A percentile compares a stretch with the other conserved stretches of the same genome.
phyloP scores from a whole-genome alignment of 2,797 vertebrate genomes.

The Pseudochirops corinnae region DNA sequence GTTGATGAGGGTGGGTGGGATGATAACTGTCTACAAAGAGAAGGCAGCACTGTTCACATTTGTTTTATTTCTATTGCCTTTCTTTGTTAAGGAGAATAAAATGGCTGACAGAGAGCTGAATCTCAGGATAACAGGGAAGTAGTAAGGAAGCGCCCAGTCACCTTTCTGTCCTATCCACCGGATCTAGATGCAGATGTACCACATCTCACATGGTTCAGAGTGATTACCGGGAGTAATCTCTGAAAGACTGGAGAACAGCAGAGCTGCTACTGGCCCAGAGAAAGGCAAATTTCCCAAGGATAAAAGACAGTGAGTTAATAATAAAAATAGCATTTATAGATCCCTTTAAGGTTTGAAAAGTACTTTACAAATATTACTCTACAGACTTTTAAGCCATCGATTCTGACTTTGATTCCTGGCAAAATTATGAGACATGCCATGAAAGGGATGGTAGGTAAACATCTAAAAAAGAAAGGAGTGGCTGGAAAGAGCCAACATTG shows the following conservation, averaged over 20 bases:
- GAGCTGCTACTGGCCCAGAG: not conserved
- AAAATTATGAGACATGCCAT: not conserved
- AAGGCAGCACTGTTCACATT: not conserved
- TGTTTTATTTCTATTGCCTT: not conserved
- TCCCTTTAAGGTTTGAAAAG: not conserved
- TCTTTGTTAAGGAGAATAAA: not conserved
- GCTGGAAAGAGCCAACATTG: not conserved
- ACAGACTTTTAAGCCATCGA: not conserved
- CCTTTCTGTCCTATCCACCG: not conserved
- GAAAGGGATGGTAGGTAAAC: not conserved
- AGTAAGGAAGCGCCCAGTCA: not conserved
- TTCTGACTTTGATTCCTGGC: not conserved
- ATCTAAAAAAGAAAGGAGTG: not conserved
- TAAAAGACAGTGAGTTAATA: not conserved
- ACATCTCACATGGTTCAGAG: not conserved
- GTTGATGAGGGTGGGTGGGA: not conserved
- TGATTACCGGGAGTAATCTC: not conserved
- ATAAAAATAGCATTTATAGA: not conserved
- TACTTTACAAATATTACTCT: not conserved
- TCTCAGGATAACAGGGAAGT: not conserved
- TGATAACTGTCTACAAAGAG: not conserved
- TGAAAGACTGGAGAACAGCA: not conserved
- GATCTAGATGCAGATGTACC: not conserved
- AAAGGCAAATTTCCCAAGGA: not conserved
- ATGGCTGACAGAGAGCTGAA: not conserved